Evolutionary conservation across 2,797 vertebrate genomes (phyloP), one percentile per base, ranked within the genome.

Genomic region (Spinus pinus): DNA sequence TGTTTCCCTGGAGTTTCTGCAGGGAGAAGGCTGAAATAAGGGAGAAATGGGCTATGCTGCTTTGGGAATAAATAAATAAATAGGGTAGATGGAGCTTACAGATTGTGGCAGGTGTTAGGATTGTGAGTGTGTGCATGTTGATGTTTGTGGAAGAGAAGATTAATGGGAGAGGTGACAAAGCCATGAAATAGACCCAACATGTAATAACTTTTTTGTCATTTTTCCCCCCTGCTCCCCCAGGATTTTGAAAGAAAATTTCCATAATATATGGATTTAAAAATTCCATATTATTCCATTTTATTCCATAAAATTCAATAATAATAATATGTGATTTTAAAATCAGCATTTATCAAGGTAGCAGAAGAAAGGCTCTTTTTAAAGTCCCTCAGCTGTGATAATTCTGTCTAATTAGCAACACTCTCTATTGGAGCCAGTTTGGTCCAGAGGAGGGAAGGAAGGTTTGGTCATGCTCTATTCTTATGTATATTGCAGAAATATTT

Each of bases 171-270:
- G 30, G 44, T n/a, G n/a, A 74, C 73, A 61, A 56, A 71, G 13
- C 25, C 14, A 27, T 71, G 58, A 75, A 65, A 28, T 42, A 31
- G 28, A 50, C 24, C 27, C 44, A 81, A 16, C 5, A 10, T 14
- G 6, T 47, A 73, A 47, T 83, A 70, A 50, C 15, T 7, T 44
- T 25, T 60, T 69, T 33, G 7, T 30, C 13, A 18, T 49, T 60
- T n/a, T 7, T 17, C 2, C 3, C 15, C 4, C 2, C 10, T 3
- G 2, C 2, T 1, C 25, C 7, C 28, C 0, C 14, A 6, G 12
- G 27, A 69, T 78, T 73, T n/a, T 70, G 70, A 81, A 72, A 20
- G 44, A 61, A 77, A 89, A 89, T 37, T 8, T 75, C 27, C 16
- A 1, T 50, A n/a, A 14, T 33, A 49, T 31, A 7, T 8, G 41